phyloP scores from a whole-genome alignment of 2,797 vertebrate genomes.

The Hephaestus fuliginosus region DNA sequence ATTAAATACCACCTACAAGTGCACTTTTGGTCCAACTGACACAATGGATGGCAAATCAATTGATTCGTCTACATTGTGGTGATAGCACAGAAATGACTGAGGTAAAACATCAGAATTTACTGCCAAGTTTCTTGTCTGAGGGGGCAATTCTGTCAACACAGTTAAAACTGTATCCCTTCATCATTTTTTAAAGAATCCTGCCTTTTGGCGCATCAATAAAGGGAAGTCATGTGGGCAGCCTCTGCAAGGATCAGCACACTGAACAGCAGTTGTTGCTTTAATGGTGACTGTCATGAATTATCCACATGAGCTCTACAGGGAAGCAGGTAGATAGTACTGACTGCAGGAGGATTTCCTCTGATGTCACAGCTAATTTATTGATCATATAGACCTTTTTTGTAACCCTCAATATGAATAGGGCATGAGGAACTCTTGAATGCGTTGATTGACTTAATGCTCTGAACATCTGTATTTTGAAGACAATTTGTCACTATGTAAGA shows the following conservation, averaged over 20 bases:
- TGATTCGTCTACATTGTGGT: neutral
- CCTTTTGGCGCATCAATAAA: neutral
- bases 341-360: too few species aligned
- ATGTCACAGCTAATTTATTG: too few species aligned
- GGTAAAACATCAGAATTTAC: neutral
- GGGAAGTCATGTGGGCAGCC: neutral
- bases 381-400: too few species aligned
- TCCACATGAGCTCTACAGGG: neutral
- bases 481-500: too few species aligned
- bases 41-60: neutral
- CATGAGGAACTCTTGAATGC: too few species aligned
- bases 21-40: neutral
- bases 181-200: neutral
- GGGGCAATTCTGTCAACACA: neutral
- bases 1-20: neutral
- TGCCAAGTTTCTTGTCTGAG: neutral
- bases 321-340: too few species aligned
- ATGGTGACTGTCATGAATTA: conserved; percentile 29
- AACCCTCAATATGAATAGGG: too few species aligned
- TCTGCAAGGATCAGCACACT: conserved; percentile 3
- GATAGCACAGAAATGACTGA: neutral
- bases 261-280: conserved; percentile 18
- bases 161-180: neutral
- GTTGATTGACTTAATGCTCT: too few species aligned
- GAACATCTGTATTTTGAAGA: too few species aligned